These are phyloP conservation scores for Aphis gossypii DNA, from an alignment of 1,140 invertebrate genomes.

Conservation along the genomic window DNA sequence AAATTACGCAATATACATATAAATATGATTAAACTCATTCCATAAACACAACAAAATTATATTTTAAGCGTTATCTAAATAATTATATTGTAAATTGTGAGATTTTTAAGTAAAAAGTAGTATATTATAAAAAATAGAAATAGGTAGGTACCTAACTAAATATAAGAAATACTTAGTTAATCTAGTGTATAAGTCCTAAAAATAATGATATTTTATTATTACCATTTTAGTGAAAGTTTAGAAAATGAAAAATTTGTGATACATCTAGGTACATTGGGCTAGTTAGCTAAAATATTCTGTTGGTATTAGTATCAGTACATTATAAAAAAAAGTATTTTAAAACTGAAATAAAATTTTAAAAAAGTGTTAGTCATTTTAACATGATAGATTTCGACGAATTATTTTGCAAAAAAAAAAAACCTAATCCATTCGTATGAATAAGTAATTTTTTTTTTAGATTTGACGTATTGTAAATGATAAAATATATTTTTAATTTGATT, in stretches of 20 bases:
- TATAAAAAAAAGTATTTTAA: not conserved
- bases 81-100: no score
- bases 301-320: not conserved
- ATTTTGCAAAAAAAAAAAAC: not conserved
- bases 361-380: not conserved
- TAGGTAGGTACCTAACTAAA: fast-evolving
- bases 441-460: not conserved
- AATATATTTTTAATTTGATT: not conserved
- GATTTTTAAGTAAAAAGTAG: no score
- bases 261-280: not conserved
- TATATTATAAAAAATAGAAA: not conserved
- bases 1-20: no score
- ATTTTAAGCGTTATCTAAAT: no score
- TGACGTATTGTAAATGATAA: not conserved
- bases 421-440: not conserved
- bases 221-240: not conserved
- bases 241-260: not conserved
- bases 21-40: no score
- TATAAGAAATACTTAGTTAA: not conserved
- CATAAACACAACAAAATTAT: no score
- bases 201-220: not conserved
- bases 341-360: not conserved
- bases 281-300: not conserved
- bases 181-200: not conserved
- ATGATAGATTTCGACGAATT: not conserved